These are phyloP conservation scores for Idaea dimidiata DNA, from an alignment of 2,888 invertebrate genomes.

Conservation along the genomic window DNA sequence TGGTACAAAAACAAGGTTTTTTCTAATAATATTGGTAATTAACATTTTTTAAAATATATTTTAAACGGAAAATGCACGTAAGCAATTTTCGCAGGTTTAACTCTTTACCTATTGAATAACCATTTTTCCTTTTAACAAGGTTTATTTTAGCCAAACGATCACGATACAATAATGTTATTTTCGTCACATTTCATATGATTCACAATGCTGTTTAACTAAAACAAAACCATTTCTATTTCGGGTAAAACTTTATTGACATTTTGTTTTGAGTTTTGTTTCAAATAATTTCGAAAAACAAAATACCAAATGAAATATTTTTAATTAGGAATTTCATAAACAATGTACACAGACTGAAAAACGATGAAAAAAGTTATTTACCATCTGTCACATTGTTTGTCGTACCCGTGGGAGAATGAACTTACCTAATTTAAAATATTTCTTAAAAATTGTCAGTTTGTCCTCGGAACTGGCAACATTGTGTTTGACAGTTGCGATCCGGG, in stretches of 20 bases:
- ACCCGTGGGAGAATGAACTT: constrained; percentile 12
- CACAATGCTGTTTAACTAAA: neutral
- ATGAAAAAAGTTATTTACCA: constrained; percentile 1
- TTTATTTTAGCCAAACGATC: neutral
- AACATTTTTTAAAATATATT: too few relatives aligned
- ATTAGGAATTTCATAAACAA: neutral
- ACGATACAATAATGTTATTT: neutral
- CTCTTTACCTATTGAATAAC: too few relatives aligned
- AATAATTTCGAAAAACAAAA: neutral
- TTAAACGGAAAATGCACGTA: too few relatives aligned
- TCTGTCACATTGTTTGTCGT: constrained; percentile 3
- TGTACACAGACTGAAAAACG: neutral
- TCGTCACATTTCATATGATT: neutral
- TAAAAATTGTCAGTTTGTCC: constrained; percentile 6
- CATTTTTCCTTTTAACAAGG: too few relatives aligned
- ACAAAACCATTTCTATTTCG: neutral
- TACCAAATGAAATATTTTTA: neutral
- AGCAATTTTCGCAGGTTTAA: too few relatives aligned
- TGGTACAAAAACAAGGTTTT: too few relatives aligned
- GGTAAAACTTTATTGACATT: neutral
- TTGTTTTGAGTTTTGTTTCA: neutral
- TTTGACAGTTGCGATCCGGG: constrained; percentile 15
- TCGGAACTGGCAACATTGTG: constrained; percentile 7
- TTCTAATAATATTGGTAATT: too few relatives aligned
- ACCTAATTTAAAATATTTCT: constrained; percentile 14